Evolutionary conservation across 2,113 vertebrate species (phyloP).

Genomic region (Sterna hirundo): DNA sequence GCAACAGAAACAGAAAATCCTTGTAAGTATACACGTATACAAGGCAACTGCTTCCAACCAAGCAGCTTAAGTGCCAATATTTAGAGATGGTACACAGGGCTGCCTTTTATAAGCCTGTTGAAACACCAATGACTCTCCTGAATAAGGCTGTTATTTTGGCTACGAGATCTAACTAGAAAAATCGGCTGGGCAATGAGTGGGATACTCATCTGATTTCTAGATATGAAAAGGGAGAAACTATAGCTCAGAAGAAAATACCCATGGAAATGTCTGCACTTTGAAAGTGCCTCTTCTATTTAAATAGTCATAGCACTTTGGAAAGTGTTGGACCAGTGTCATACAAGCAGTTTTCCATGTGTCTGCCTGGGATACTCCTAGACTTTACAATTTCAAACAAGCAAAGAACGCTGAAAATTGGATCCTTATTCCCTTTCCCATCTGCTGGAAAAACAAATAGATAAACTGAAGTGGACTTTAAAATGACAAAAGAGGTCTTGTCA

Average conservation of each 20-base stretch:
- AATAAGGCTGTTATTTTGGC: background rate
- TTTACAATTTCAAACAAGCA: background rate
- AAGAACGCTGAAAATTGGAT: background rate
- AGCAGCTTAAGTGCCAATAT: background rate
- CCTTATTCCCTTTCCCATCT: background rate
- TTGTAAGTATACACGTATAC: background rate
- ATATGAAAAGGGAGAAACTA: background rate
- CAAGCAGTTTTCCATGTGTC: background rate
- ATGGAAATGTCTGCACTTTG: background rate
- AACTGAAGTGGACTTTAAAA: background rate
- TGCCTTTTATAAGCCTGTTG: slow-evolving; percentile 26
- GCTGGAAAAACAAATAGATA: background rate
- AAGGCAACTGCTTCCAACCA: slow-evolving; percentile 30
- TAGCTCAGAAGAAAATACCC: background rate
- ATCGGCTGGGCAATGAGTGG: background rate
- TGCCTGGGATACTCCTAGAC: background rate
- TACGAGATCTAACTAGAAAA: background rate
- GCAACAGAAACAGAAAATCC: slow-evolving; percentile 40
- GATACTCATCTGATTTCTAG: background rate
- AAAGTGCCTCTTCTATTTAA: background rate
- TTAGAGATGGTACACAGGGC: slow-evolving; percentile 16
- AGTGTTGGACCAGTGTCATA: background rate
- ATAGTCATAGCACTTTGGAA: background rate
- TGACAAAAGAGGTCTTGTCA: background rate
- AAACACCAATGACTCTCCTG: background rate